Evolutionary conservation across 1,140 invertebrate genomes (phyloP), one percentile per base, ranked within the genome.

Genomic region (Polyergus mexicanus): DNA sequence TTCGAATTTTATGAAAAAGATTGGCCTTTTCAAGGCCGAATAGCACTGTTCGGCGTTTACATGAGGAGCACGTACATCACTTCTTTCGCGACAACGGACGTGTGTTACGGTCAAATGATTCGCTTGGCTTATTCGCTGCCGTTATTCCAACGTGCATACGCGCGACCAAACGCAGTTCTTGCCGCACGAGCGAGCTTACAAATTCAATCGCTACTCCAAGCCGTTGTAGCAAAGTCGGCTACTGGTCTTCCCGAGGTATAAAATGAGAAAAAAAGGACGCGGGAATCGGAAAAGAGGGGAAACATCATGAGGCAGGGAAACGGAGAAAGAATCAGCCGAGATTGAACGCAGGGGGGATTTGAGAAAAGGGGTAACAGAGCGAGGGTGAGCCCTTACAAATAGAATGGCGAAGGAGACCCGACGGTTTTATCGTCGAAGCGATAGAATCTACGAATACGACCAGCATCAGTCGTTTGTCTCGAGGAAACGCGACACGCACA

Each of bases 371-470:
- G 60, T 77, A 32, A 44, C 51, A 83, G 47, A 51, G 62, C 16
- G 51, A 58, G 62, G 62, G 60, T 35, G 76, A 71, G 88, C 80
- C 88, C 88, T 89, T 87, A 90, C 80, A 89, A 89, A 90, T 90
- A 87, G 88, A 90, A 90, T 71, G 80, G 80, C 88, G 69, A 74
- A 60, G 58, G 74, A 69, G 71, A 89, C 56, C 62, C 60, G 51
- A 58, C 66, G 88, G 85, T 90, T 89, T 90, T 90, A 90, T 87
- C 88, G 80, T 66, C 60, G 54, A 22, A 51, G 22, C 75, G 89
- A 90, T 90, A 89, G 74, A 66, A 90, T 90, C 89, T 87, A 78
- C 85, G 47, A 87, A 90, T 89, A 85, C 88, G 60, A 28, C 62
- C 68, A 89, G 56, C 66, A 41, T 28, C 84, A 75, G 51, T 89